Percentiles rank a stretch among this genome's conserved stretches.
Evolutionary conservation across 2,797 vertebrate genomes (phyloP).

Genomic region (Corythornis leucogaster): DNA sequence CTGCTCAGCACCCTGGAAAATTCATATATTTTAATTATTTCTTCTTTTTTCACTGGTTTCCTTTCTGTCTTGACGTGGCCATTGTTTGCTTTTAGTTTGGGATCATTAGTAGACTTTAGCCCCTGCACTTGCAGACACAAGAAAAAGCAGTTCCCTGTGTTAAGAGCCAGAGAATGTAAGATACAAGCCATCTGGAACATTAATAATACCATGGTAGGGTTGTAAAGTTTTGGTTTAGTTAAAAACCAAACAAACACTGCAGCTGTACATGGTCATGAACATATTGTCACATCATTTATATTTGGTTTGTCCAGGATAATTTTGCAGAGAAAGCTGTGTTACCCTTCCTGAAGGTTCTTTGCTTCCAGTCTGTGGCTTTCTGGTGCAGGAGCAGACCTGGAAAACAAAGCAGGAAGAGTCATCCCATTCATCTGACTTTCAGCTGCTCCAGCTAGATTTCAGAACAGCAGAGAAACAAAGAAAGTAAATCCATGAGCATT

Average conservation of each 20-base stretch:
- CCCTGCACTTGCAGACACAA: neutral
- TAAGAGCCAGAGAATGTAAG: neutral
- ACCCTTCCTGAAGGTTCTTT: conserved; percentile 13
- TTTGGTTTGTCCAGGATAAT: neutral
- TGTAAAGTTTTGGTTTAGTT: neutral
- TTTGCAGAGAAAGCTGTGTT: neutral
- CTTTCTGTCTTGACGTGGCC: neutral
- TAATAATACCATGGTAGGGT: neutral
- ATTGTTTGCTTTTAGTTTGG: neutral
- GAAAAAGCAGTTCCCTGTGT: neutral
- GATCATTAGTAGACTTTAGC: neutral
- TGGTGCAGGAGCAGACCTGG: conserved; percentile 2
- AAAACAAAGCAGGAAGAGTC: conserved; percentile 42
- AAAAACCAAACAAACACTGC: neutral
- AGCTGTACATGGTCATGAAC: neutral
- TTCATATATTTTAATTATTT: neutral
- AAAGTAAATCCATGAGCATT: neutral
- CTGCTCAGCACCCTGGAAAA: neutral
- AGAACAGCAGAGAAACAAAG: conserved; percentile 13
- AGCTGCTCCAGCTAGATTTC: conserved; percentile 30
- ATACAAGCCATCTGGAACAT: neutral
- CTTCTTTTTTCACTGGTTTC: neutral
- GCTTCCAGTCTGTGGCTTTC: neutral
- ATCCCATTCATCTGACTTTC: conserved; percentile 33
- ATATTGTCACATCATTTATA: neutral